Evolutionary conservation across 2,113 vertebrate species (phyloP).

Genomic region (Sander vitreus): DNA sequence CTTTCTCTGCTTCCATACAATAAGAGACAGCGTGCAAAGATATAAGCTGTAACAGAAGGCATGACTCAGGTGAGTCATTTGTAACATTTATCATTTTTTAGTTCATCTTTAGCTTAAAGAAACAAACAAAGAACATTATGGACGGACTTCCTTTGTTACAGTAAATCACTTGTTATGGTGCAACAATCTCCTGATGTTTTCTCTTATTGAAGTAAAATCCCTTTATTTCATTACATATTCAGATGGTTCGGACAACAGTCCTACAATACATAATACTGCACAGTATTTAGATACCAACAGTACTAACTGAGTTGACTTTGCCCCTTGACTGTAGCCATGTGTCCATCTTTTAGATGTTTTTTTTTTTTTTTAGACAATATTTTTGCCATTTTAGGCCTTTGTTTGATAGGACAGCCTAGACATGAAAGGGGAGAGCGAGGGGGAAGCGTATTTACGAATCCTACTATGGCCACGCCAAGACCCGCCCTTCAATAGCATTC

Average conservation of each 20-base stretch:
- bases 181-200: neutral
- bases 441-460: no score
- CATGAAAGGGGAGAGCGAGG: no score
- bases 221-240: neutral
- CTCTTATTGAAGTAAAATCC: neutral
- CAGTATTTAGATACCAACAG: neutral
- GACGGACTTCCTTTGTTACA: neutral
- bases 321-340: neutral
- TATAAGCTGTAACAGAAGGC: neutral
- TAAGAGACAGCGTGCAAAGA: neutral
- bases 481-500: no score
- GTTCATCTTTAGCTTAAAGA: neutral
- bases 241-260: neutral
- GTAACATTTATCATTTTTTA: neutral
- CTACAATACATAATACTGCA: neutral
- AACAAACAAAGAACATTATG: neutral
- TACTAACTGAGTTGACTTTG: neutral
- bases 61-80: neutral
- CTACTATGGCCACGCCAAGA: no score
- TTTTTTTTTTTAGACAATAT: neutral
- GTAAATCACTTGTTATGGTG: neutral
- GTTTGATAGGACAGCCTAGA: no score
- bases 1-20: neutral
- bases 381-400: no score
- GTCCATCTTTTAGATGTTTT: constrained; percentile 22